Evolutionary conservation across 2,888 invertebrate species (phyloP).

Genomic region (Lumbricus terrestris): DNA sequence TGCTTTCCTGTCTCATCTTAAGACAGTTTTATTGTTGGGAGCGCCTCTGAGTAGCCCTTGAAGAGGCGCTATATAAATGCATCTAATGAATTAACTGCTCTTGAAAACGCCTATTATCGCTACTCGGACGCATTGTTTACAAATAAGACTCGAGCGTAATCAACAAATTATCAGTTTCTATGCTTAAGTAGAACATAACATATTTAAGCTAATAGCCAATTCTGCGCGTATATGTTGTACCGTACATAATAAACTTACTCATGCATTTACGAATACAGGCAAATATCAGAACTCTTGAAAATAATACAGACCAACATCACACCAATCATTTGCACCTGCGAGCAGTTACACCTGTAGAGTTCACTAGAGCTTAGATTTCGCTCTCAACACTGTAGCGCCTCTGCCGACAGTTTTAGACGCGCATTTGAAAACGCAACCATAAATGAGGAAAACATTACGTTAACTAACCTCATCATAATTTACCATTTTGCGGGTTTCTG

Average conservation of each 20-base stretch:
- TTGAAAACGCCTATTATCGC: background rate
- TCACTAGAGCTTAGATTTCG: background rate
- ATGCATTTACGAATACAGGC: background rate
- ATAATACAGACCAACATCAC: background rate
- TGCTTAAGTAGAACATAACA: background rate
- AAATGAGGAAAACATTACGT: too few species aligned
- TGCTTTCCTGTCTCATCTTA: too few species aligned
- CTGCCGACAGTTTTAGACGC: background rate
- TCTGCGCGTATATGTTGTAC: background rate
- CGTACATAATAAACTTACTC: background rate
- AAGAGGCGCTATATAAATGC: too few species aligned
- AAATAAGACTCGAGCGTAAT: background rate
- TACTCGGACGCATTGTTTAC: background rate
- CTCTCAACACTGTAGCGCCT: background rate
- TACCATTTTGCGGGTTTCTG: too few species aligned
- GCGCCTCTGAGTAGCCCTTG: too few species aligned
- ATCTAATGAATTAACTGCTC: too few species aligned
- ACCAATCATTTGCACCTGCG: background rate
- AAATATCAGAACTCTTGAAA: background rate
- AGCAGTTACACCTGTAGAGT: background rate
- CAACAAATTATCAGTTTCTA: constrained; percentile 3
- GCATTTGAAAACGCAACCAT: background rate
- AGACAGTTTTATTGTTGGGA: too few species aligned
- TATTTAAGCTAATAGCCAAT: too few species aligned
- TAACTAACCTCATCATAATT: too few species aligned